Base-by-base conservation (phyloP, 2,113 vertebrate genomes). In the Podocnemis expansa region DNA sequence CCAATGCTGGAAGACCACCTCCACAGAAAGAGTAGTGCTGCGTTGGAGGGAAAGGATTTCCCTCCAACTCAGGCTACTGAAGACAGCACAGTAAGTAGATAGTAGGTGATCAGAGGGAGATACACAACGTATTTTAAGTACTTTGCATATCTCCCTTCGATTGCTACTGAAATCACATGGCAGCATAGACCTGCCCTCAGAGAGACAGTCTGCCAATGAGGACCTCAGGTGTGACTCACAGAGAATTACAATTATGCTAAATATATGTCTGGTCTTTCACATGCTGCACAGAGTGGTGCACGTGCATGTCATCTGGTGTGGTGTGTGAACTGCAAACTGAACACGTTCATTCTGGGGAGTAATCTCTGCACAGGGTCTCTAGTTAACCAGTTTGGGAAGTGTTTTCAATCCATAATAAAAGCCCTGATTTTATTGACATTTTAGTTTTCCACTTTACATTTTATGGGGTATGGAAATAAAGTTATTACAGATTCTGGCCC, bases 401-500 rank as follows among this genome's bases (percentile, higher is more conserved):
- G 0, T 3, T 43, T 60, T 60, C 82, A 90, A 41, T 3, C 63
- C 45, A 31, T 55, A 75, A 1, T 0, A 76, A 38, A 49, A 7
- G 8, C 12, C 9, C 31, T 83, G n/a, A 24, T 92, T 83, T 43
- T 54, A n/a, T 83, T 87, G 54, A 54, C 67, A 7, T 73, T 43
- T n/a, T 29, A 81, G 1, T 91, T 93, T 55, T 82, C 80, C 80
- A 92, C 93, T 88, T 94, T 55, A 55, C 70, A 6, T 90, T 88
- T 93, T 94, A 89, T 56, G 11, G 87, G 94, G 55, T 82, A 80
- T 94, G 56, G 84, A 96, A 93, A 91, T 82, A 82, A 87, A 96
- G 87, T 87, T 78, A 93, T 84, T 6, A 25, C n/a, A 80, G 58
- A 82, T 80, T 52, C 84, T 83, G 78, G 80, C 87, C 85, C 93